phyloP scores from a whole-genome alignment of 2,113 vertebrate species.

The Chaetorhynchus papuensis region DNA sequence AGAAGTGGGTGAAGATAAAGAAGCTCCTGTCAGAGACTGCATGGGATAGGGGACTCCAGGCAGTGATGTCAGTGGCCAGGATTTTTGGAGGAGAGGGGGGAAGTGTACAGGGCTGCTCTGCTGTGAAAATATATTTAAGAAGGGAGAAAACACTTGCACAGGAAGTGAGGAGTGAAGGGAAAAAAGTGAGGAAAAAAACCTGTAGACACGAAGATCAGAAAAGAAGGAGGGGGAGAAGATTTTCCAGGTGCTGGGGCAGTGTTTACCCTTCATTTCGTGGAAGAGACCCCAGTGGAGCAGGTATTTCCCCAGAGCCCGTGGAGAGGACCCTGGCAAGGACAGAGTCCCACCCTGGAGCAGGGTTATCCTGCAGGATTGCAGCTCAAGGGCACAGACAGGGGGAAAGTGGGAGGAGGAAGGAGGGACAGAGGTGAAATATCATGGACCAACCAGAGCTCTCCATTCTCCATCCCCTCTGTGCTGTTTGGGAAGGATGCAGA shows the following conservation, averaged over 20 bases:
- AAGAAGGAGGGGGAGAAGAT: neutral
- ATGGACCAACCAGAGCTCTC: rapidly evolving
- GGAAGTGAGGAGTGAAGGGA: neutral
- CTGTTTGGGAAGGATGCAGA: neutral
- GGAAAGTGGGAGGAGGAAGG: neutral
- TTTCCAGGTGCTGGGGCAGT: neutral
- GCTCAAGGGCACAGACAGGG: neutral
- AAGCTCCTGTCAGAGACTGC: neutral
- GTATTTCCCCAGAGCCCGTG: neutral
- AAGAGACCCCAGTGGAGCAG: neutral
- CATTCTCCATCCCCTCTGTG: too few species aligned
- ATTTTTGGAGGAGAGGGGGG: neutral
- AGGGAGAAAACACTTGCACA: neutral
- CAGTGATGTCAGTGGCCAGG: neutral
- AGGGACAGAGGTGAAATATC: neutral
- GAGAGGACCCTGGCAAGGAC: neutral
- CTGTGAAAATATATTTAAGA: neutral
- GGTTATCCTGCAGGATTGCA: neutral
- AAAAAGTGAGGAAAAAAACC: neutral
- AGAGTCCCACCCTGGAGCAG: neutral
- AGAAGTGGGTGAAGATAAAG: neutral
- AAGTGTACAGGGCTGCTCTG: neutral
- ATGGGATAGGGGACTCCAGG: neutral
- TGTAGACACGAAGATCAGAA: neutral
- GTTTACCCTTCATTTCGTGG: neutral